phyloP scores from a whole-genome alignment of 2,113 vertebrate species.

The Tringa solitaria region DNA sequence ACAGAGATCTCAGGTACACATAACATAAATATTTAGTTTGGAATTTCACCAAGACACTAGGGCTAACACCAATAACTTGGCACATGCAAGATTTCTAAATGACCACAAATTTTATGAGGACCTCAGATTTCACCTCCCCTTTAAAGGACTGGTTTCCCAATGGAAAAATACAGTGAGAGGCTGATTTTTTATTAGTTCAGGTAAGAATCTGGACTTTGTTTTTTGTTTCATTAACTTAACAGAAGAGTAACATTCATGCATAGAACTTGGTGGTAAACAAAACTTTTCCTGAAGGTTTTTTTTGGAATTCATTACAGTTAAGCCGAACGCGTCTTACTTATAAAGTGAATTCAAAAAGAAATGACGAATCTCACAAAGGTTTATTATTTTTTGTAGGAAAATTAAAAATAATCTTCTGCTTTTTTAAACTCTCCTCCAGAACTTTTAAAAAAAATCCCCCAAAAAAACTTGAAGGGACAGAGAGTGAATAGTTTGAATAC shows the following conservation, averaged over 20 bases:
- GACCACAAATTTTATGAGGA: slow-evolving; percentile 21
- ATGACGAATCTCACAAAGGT: background rate
- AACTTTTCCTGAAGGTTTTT: background rate
- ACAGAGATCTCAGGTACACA: background rate
- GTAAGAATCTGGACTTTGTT: slow-evolving; percentile 8
- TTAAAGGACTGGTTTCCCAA: background rate
- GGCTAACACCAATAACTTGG: slow-evolving; percentile 23
- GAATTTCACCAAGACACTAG: slow-evolving; percentile 6
- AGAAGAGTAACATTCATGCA: background rate
- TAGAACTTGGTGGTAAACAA: background rate
- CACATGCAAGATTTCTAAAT: background rate
- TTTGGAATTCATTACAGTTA: background rate
- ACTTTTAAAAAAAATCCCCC: background rate
- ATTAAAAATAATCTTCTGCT: background rate
- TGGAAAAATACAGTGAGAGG: background rate
- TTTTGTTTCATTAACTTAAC: background rate
- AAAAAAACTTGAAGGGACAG: background rate
- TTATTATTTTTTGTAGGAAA: background rate
- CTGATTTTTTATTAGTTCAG: slow-evolving; percentile 31
- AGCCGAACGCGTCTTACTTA: background rate
- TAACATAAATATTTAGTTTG: slow-evolving; percentile 35
- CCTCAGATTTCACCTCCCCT: background rate
- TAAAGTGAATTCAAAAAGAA: background rate
- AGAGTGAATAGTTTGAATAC: background rate
- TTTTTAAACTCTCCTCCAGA: background rate